A percentile compares a stretch with the other conserved stretches of the same genome.
phyloP scores from a whole-genome alignment of 1,140 invertebrate genomes.

The Geopemphigus sp. region DNA sequence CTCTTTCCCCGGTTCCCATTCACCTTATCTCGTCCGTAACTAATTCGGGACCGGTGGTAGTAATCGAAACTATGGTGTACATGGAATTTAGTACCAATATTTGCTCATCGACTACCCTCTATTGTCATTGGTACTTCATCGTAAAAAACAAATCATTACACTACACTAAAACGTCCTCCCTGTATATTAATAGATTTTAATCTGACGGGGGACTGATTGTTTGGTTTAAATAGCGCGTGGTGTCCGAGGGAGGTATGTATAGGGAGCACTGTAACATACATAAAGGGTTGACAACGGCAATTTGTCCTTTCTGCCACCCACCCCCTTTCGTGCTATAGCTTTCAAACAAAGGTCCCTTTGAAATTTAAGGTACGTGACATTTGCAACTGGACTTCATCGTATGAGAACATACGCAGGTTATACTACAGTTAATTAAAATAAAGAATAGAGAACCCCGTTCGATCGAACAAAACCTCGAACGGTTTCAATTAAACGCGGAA shows the following conservation, averaged over 20 bases:
- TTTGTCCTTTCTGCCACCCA: constrained; percentile 28
- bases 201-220: constrained; percentile 48
- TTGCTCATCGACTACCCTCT: constrained; percentile 44
- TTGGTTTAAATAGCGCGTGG: constrained; percentile 48
- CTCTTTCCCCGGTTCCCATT: constrained; percentile 23
- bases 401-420: constrained; percentile 28
- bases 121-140: constrained; percentile 49
- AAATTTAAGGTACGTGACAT: constrained; percentile 43
- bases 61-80: constrained; percentile 47
- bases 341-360: constrained; percentile 43
- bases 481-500: not conserved
- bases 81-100: constrained; percentile 44
- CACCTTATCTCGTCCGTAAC: constrained; percentile 46
- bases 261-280: constrained; percentile 31
- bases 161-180: constrained; percentile 38
- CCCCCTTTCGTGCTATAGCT: constrained; percentile 30
- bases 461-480: not conserved
- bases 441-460: not conserved
- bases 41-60: constrained; percentile 49
- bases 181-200: constrained; percentile 43
- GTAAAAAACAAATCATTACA: constrained; percentile 48
- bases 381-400: constrained; percentile 38
- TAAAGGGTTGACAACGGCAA: constrained; percentile 49
- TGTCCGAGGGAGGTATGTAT: constrained; percentile 45
- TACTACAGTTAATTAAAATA: constrained; percentile 43